Conservation (phyloP, 2,888 invertebrate species). For the Idaea biselata region DNA sequence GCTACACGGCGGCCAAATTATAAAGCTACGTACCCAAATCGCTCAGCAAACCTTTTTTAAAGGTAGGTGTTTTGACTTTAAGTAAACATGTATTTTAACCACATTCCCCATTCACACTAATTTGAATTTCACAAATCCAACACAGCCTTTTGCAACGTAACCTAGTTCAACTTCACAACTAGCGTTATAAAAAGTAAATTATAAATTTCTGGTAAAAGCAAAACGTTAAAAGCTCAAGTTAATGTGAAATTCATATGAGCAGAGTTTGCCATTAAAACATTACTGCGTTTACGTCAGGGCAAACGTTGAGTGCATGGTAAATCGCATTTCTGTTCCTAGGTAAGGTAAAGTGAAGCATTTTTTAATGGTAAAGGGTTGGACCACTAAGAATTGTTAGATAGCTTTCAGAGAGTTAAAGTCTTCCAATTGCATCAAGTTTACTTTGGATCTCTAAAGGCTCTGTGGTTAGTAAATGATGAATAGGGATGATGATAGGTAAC, state of each 20-base stretch:
- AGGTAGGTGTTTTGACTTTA: too few species aligned
- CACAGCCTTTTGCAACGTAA: conserved; percentile 5
- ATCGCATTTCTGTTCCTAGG: conserved; percentile 8
- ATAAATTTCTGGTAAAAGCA: conserved; percentile 22
- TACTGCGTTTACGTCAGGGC: conserved; percentile 25
- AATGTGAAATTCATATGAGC: conserved; percentile 32
- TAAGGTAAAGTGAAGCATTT: conserved; percentile 4
- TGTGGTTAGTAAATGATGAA: not conserved
- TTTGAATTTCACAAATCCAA: not conserved
- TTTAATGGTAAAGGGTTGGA: not conserved
- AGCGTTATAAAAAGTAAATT: conserved; percentile 10
- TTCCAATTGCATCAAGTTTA: not conserved
- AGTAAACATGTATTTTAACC: not conserved
- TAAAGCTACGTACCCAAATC: too few species aligned
- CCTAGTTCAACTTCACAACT: conserved; percentile 4
- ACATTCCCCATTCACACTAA: not conserved
- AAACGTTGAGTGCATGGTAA: conserved; percentile 20
- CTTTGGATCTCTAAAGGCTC: not conserved
- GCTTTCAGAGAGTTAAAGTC: not conserved
- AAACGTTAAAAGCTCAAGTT: conserved; percentile 28
- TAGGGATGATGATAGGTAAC: too few species aligned
- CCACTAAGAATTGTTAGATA: not conserved
- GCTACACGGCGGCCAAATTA: too few species aligned
- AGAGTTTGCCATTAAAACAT: conserved; percentile 15
- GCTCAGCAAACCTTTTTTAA: too few species aligned